Base-by-base conservation (phyloP, 2,888 invertebrate species). In the Amiota mariae region DNA sequence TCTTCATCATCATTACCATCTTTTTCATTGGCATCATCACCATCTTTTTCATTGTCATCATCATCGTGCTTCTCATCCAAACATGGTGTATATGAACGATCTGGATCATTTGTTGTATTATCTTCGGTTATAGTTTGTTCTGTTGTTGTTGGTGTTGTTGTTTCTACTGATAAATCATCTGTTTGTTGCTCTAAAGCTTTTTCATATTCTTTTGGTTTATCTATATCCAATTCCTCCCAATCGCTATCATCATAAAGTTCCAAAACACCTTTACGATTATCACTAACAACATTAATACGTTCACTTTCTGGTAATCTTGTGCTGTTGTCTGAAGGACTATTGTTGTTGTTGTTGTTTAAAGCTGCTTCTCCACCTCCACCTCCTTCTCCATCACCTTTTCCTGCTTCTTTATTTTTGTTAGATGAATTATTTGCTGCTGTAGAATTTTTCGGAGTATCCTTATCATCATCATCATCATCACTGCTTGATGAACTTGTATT, bases 71-170 rank as follows among this genome's bases (percentile, higher is more conserved):
- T 92, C 87, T 94, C 94, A 87, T 94, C 94, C 72, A 94, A 91
- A 80, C 94, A 94, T 0, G 94, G 94, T 71, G 94, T 94, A 87
- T 94, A 94, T 77, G 93, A 94, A 75, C 94, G 90, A 88, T 94
- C 94, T 84, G 92, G 93, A 79, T 92, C 92, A 78, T 91, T 91
- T 3, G 82, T 77, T 20, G 72, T 73, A 11, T 71, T 24, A 59
- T 75, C 72, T 9, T 70, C 76, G 0, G 74, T 75, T 9, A 51
- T 49, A 75, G 56, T 56, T 57, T 8, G 24, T 63, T 13, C 67
- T 24, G 70, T 66, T 61, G 46, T 54, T 18, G 70, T 11, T 12
- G 64, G 61, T 0, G 15, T 51, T 57, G 10, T 63, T 3, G 70
- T 57, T 15, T 36, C 6, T 0, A 76, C 56, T 46, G 68, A 71